Conservation (phyloP, 2,888 invertebrate species). For the Pollenia amentaria region DNA sequence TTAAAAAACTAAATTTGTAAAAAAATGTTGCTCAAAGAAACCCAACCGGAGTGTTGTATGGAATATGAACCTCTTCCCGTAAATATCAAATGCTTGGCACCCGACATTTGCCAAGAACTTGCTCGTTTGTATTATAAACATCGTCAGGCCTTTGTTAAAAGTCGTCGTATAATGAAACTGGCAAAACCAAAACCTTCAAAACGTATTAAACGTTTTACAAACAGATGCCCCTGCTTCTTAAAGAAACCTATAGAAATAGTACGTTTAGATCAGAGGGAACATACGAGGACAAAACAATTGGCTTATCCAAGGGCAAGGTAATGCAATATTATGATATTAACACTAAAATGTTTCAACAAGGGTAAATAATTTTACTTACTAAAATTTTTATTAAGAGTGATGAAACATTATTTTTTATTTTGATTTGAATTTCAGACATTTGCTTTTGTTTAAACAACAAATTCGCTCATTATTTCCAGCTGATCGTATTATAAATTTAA, state of each 20-base stretch:
- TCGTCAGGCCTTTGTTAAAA: slow-evolving; percentile 74
- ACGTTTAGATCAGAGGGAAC: slow-evolving; percentile 73
- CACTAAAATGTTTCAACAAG: no score
- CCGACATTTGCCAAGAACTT: slow-evolving; percentile 77
- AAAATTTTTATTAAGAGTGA: no score
- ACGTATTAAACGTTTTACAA: slow-evolving; percentile 72
- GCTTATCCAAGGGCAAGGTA: slow-evolving; percentile 79
- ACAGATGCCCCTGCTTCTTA: slow-evolving; percentile 78
- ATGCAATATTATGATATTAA: not conserved
- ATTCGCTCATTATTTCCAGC: slow-evolving; percentile 48
- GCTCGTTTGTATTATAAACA: slow-evolving; percentile 75
- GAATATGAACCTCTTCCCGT: slow-evolving; percentile 75
- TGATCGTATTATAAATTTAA: slow-evolving; percentile 76
- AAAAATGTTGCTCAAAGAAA: slow-evolving; percentile 65
- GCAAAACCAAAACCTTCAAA: slow-evolving; percentile 73
- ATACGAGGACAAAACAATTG: slow-evolving; percentile 82
- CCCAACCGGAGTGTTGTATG: slow-evolving; percentile 78
- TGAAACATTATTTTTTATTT: not conserved
- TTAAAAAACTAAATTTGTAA: slow-evolving; percentile 43
- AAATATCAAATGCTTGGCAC: slow-evolving; percentile 76
- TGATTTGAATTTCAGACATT: slow-evolving; percentile 56
- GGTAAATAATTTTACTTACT: no score
- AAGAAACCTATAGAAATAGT: slow-evolving; percentile 78
- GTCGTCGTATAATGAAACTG: slow-evolving; percentile 77
- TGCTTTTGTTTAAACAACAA: slow-evolving; percentile 72